phyloP scores from a whole-genome alignment of 1,140 invertebrate genomes.

The Dendrolimus punctatus region DNA sequence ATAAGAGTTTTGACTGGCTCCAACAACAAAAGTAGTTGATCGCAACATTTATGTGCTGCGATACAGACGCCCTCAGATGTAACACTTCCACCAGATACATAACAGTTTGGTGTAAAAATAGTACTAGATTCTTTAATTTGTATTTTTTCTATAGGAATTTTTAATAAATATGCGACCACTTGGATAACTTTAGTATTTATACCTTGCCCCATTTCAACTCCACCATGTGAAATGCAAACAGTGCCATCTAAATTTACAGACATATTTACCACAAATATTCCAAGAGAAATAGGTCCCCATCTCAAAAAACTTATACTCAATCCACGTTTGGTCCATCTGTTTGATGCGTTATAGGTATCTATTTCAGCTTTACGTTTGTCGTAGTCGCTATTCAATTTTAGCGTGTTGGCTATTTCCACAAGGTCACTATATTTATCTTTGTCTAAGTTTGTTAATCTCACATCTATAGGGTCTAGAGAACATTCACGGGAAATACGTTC shows the following conservation, averaged over 20 bases:
- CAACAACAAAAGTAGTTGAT: conserved; percentile 69
- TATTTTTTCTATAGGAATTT: conserved; percentile 77
- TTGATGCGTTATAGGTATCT: conserved; percentile 75
- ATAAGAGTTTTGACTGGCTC: conserved; percentile 73
- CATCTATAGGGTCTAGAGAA: not conserved
- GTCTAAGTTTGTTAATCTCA: not conserved
- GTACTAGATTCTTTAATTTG: conserved; percentile 76
- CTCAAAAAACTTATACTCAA: conserved; percentile 76
- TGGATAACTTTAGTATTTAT: conserved; percentile 82
- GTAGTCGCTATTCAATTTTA: not conserved
- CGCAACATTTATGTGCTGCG: conserved; percentile 22
- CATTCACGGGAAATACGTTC: conserved; percentile 57
- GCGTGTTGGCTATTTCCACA: not conserved
- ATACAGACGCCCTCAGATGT: conserved; percentile 19
- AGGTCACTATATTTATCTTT: not conserved
- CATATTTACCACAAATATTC: conserved; percentile 74
- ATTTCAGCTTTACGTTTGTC: conserved; percentile 62
- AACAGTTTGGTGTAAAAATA: conserved; percentile 73
- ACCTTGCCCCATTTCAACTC: conserved; percentile 89
- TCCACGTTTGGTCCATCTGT: conserved; percentile 84
- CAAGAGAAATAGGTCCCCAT: conserved; percentile 70
- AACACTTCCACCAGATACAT: conserved; percentile 74
- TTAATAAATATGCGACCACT: conserved; percentile 78
- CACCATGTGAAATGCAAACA: conserved; percentile 81
- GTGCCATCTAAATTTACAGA: conserved; percentile 83